Percentiles rank a stretch among this genome's conserved stretches.
phyloP scores from a whole-genome alignment of 2,797 vertebrate species.

The Sebastolobus alascanus region DNA sequence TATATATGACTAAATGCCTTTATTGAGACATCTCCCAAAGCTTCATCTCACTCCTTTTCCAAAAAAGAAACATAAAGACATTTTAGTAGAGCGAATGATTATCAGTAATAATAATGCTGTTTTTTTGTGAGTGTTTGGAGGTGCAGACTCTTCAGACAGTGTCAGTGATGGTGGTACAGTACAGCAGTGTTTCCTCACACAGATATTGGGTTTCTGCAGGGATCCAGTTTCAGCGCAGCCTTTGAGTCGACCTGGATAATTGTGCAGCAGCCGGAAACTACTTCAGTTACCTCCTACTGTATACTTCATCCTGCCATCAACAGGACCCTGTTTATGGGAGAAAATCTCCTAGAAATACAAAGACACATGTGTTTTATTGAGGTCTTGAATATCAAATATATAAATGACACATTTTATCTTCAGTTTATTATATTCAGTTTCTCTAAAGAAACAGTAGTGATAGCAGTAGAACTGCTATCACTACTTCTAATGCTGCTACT shows the following conservation, averaged over 20 bases:
- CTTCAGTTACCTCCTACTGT: conserved; percentile 27
- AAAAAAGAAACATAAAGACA: not conserved
- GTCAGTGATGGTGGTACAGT: not conserved
- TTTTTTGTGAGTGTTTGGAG: not conserved
- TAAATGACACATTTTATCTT: not conserved
- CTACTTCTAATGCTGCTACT: no score
- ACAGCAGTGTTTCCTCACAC: conserved; percentile 27
- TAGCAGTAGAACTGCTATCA: no score
- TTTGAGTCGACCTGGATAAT: conserved; percentile 47
- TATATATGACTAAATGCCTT: no score
- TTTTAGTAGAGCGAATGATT: no score
- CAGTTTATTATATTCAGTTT: not conserved
- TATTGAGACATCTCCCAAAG: no score
- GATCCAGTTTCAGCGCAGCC: conserved; percentile 48
- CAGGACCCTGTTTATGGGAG: not conserved
- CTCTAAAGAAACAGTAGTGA: not conserved
- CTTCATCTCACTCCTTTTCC: no score
- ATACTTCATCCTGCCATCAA: no score
- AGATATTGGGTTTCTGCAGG: conserved; percentile 51
- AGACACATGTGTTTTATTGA: no score
- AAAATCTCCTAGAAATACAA: not conserved
- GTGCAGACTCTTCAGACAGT: no score
- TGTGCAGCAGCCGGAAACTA: conserved; percentile 18
- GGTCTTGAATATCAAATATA: no score
- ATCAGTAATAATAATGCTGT: not conserved